Base-by-base conservation (phyloP, 2,797 vertebrate species). In the Danio albolineatus region DNA sequence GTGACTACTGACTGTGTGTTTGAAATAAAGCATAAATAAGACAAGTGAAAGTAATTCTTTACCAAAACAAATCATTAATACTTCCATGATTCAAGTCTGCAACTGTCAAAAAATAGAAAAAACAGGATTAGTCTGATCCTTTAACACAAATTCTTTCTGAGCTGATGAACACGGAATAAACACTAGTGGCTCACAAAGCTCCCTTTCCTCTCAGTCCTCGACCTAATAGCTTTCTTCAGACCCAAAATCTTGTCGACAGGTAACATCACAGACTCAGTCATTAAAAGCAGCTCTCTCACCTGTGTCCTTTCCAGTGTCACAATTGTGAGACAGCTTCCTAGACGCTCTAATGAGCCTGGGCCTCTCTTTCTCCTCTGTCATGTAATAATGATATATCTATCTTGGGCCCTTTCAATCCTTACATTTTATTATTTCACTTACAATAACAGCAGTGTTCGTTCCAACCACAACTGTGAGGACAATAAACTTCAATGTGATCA, bases 301-400 rank as follows among this genome's bases (percentile, higher is more conserved):
- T 44, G 56, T 51, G 46, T 60, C 21, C 76, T 69, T 71, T 46
- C 13, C 17, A 48, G 49, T 19, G 76, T 57, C 57, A 69, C 44
- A 79, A 75, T 49, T 69, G 44, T 14, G 14, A 49, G 49, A 19
- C 51, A 54, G 48, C 41, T 75, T 66, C 66, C 53, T 51, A 39
- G 51, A 60, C 56, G 21, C 51, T 48, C 54, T 85, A 85, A 85
- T 78, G 84, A 85, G 81, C 51, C 81, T 75, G 6, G 75, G 14
- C 17, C 39, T 70, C 71, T 81, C 65, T 66, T 60, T 19, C 49
- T 48, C 46, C 51, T 71, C 79, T 64, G 28, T 49, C 44, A n/a
- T 60, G 71, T 81, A 81, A 73, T 78, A 81, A 46, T 76, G 70
- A 83, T 67, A 48, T 44, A 28, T 60, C 59, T 62, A 71, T 69